These are phyloP conservation scores for Danio rerio DNA, from an alignment of 2,113 vertebrate genomes.

Conservation along the genomic window DNA sequence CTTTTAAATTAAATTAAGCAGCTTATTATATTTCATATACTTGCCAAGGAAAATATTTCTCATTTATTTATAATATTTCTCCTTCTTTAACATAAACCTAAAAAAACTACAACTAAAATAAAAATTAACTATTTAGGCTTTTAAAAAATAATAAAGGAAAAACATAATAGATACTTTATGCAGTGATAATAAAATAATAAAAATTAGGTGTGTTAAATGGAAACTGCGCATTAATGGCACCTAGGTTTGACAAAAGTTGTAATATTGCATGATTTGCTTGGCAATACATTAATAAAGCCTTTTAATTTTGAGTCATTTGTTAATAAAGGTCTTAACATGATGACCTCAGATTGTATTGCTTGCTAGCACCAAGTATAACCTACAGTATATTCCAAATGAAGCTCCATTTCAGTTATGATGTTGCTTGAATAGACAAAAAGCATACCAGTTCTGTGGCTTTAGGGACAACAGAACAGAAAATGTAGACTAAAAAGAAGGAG, in stretches of 20 bases:
- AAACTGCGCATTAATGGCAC: background rate
- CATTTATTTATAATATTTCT: no score
- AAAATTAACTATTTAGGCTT: no score
- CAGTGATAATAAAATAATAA: background rate
- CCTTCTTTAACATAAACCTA: no score
- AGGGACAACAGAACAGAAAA: background rate
- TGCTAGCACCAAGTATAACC: background rate
- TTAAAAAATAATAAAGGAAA: no score
- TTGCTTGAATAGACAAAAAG: background rate
- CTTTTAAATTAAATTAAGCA: no score
- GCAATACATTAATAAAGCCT: background rate
- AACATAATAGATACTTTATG: no score
- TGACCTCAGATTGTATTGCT: background rate
- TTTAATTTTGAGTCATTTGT: background rate
- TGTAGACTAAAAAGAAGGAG: background rate
- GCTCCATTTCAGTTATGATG: background rate
- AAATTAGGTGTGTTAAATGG: background rate
- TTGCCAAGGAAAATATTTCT: no score
- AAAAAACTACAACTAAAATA: no score
- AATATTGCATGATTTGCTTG: background rate
- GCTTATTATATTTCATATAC: no score
- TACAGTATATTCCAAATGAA: no score
- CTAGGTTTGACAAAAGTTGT: background rate
- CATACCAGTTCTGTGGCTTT: background rate
- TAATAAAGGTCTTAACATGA: background rate